Percentiles rank a stretch among this genome's conserved stretches.
These are phyloP conservation scores for Pitta sordida DNA, from an alignment of 2,113 vertebrate genomes.

Conservation along the genomic window DNA sequence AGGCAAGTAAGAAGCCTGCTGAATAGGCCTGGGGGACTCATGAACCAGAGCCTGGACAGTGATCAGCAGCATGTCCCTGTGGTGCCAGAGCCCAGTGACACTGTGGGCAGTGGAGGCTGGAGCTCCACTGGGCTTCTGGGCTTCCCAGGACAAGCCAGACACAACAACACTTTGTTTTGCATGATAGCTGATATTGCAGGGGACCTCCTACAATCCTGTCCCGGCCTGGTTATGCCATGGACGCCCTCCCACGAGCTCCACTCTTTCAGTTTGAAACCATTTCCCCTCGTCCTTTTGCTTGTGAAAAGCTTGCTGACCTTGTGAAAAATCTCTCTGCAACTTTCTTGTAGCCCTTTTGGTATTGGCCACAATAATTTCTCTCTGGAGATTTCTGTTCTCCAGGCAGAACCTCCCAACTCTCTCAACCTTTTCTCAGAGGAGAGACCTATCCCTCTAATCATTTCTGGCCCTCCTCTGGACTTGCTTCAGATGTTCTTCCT, in stretches of 20 bases:
- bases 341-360: neutral
- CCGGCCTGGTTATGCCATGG: neutral
- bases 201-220: neutral
- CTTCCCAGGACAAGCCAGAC: too few species aligned
- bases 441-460: neutral
- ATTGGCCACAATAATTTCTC: neutral
- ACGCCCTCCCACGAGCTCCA: neutral
- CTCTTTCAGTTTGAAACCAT: neutral
- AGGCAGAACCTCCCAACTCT: neutral
- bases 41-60: neutral
- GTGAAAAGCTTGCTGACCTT: too few species aligned
- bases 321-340: neutral
- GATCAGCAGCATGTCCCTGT: neutral
- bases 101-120: neutral
- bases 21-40: neutral
- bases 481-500: neutral
- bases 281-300: neutral
- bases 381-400: neutral
- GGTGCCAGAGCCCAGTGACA: neutral
- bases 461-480: neutral
- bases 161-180: neutral
- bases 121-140: too few species aligned
- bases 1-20: neutral
- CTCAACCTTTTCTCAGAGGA: neutral
- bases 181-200: neutral